phyloP scores from a whole-genome alignment of 2,113 vertebrate species.

The Harpagus bidentatus region DNA sequence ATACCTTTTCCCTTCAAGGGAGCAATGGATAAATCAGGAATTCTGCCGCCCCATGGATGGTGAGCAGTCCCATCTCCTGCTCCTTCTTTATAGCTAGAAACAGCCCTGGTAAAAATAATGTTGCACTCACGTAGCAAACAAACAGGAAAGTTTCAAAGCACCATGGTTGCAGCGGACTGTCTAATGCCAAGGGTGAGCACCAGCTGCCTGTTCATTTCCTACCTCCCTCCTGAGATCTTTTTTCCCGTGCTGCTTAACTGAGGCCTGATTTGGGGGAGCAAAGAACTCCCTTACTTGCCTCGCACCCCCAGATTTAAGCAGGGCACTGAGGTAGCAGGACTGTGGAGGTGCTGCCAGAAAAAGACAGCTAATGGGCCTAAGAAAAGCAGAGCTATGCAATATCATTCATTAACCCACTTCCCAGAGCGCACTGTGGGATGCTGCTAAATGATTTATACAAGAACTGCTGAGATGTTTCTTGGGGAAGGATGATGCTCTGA shows the following conservation, averaged over 20 bases:
- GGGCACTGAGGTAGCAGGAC: not conserved
- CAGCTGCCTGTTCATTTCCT: not conserved
- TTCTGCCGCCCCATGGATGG: not conserved
- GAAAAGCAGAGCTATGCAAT: not conserved
- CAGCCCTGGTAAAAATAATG: not conserved
- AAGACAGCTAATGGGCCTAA: no score
- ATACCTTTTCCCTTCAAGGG: not conserved
- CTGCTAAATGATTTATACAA: not conserved
- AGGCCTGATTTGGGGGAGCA: not conserved
- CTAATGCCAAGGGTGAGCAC: not conserved
- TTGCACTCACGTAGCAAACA: not conserved
- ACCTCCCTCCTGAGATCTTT: not conserved
- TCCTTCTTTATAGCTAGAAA: not conserved
- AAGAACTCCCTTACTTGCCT: accelerated
- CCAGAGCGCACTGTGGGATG: no score
- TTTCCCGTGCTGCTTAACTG: not conserved
- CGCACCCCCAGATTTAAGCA: not conserved
- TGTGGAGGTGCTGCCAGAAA: not conserved
- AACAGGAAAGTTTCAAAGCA: not conserved
- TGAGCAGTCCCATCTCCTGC: not conserved
- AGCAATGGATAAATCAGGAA: not conserved
- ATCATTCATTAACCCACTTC: not conserved
- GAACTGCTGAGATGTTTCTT: not conserved
- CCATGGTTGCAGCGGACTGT: not conserved
- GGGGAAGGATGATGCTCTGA: not conserved